Percentiles rank a stretch among this genome's conserved stretches.
phyloP scores from a whole-genome alignment of 2,888 invertebrate species.

The Melieria picta region DNA sequence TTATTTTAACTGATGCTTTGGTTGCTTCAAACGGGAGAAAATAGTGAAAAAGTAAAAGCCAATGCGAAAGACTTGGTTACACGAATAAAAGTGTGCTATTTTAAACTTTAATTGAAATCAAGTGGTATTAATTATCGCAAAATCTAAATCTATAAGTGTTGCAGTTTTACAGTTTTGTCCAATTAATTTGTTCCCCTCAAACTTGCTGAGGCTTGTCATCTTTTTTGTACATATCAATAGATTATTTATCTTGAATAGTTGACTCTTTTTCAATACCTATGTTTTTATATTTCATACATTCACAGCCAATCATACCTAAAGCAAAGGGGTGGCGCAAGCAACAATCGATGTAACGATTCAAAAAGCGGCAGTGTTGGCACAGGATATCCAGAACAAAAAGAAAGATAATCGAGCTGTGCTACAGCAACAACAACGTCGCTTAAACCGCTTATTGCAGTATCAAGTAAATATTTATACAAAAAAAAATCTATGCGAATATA shows the following conservation, averaged over 20 bases:
- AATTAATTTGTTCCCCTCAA: background rate
- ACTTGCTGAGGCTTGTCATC: background rate
- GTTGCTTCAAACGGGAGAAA: no score
- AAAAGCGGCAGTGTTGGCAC: no score
- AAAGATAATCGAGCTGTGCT: background rate
- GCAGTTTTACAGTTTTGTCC: background rate
- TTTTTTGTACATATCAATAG: background rate
- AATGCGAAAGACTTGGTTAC: no score
- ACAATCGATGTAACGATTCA: background rate
- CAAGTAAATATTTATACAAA: background rate
- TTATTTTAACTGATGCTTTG: no score
- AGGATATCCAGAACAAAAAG: conserved; percentile 15
- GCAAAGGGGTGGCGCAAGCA: background rate
- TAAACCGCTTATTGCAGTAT: background rate
- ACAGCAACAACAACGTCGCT: background rate
- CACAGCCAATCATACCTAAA: background rate
- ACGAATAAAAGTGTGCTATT: background rate
- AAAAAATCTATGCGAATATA: background rate
- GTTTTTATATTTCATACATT: conserved; percentile 20
- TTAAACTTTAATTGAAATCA: background rate
- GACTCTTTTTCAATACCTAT: background rate
- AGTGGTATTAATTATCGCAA: background rate
- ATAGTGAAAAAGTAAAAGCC: no score
- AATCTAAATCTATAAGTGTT: background rate
- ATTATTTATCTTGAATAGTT: background rate